phyloP scores from a whole-genome alignment of 2,888 invertebrate genomes.

The Cancer borealis region DNA sequence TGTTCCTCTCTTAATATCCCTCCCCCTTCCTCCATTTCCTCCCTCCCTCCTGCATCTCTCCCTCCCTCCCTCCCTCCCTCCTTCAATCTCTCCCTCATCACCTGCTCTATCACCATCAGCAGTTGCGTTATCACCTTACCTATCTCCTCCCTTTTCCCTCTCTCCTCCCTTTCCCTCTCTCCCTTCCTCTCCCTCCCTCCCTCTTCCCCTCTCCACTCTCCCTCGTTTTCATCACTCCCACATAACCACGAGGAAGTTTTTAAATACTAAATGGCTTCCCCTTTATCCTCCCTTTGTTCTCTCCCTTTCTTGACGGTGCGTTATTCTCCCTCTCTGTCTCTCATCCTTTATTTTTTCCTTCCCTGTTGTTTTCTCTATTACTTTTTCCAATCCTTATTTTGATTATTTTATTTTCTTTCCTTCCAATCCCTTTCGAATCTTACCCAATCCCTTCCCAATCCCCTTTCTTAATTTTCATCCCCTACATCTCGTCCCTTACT shows the following conservation, averaged over 20 bases:
- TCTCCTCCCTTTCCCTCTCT: background rate
- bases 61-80: background rate
- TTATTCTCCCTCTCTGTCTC: background rate
- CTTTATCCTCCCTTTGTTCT: background rate
- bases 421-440: background rate
- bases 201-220: background rate
- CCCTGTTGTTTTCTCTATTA: background rate
- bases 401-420: background rate
- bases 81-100: background rate
- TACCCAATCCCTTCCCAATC: too few relatives aligned
- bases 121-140: background rate
- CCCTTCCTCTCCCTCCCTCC: background rate
- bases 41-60: background rate
- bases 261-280: background rate
- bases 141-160: background rate
- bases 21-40: background rate
- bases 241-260: background rate
- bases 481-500: background rate
- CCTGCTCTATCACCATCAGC: background rate
- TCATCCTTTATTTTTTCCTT: background rate
- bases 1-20: background rate
- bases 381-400: background rate
- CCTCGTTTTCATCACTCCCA: background rate
- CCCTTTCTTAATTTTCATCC: background rate
- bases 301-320: background rate